Percentiles rank a stretch among this genome's conserved stretches.
Conservation (phyloP, 2,888 invertebrate genomes). For the Pheosia tremula region DNA sequence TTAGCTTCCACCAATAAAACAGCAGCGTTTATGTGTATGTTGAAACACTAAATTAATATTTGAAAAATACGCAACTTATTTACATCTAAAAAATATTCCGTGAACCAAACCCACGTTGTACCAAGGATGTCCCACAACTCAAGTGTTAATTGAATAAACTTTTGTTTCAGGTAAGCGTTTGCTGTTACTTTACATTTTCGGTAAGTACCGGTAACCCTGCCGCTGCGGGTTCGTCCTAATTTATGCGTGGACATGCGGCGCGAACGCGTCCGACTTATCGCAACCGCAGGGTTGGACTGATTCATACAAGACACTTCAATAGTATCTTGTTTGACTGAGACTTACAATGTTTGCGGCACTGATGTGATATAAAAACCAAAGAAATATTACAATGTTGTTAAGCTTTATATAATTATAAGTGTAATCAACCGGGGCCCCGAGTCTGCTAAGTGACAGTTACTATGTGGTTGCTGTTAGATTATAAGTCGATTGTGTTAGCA, state of each 20-base stretch:
- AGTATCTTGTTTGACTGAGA: not conserved
- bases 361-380: not conserved
- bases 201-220: not conserved
- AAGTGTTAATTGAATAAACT: constrained; percentile 31
- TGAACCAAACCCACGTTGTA: constrained; percentile 2
- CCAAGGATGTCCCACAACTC: constrained; percentile 9
- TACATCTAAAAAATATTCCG: not conserved
- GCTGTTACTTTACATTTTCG: not conserved
- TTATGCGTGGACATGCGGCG: constrained; percentile 57
- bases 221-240: constrained; percentile 35
- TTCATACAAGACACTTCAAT: constrained; percentile 1
- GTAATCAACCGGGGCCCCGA: too few relatives aligned
- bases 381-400: too few relatives aligned
- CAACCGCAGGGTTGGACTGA: not conserved
- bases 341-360: not conserved
- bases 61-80: not conserved
- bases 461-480: too few relatives aligned
- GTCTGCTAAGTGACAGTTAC: too few relatives aligned
- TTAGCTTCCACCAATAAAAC: too few relatives aligned
- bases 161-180: constrained; percentile 61
- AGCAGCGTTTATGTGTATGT: too few relatives aligned
- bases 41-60: too few relatives aligned
- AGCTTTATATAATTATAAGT: too few relatives aligned
- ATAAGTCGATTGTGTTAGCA: too few relatives aligned
- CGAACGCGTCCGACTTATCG: constrained; percentile 10